Evolutionary conservation across 35 echinoderm and acorn worm genomes (phyloP), one percentile per base, ranked within the genome.

Genomic region (Antedon bifida): DNA sequence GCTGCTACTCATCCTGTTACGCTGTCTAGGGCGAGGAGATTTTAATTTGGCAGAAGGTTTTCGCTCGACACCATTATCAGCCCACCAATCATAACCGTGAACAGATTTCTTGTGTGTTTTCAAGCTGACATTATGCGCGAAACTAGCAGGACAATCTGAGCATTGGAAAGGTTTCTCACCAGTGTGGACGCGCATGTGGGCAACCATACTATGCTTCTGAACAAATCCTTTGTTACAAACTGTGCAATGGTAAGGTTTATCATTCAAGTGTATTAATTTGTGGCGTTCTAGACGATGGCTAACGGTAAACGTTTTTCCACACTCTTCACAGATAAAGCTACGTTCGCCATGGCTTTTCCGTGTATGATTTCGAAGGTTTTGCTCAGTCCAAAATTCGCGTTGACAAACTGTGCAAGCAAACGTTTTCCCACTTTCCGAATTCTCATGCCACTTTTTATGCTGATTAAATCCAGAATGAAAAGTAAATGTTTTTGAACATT

Each of bases 151-250:
- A 76, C 93, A 96, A 1, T 91, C 8, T 31, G 87, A 82, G 82
- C 93, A 96, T 29, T 81, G 34, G 55, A 90, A 99, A 13, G 95
- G 95, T 82, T 92, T 99, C 39, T 89, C 85, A 12, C 95, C 95
- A 3, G 95, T 93, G 83, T 99, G 95, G 13, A 84, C 90, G 33
- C 95, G 78, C 85, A 92, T 92, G 46, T 99, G 95, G 77, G 90
- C 89, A 33, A 82, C 82, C 82, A 99, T 86, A 77, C 92, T 99
- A 26, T 91, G 90, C 77, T 92, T 87, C 88, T 99, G 90, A 8
- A 91, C 84, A 51, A 99, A 99, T 28, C 91, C 82, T 46, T 86
- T 85, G 31, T 87, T 83, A 84, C 95, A 99, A 23, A 88, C 82
- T 33, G 76, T 51, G 74, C 95, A 99, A 1, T 86, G 55, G 75